These are phyloP conservation scores for Danio albolineatus DNA, from an alignment of 2,797 vertebrate genomes.

Conservation along the genomic window DNA sequence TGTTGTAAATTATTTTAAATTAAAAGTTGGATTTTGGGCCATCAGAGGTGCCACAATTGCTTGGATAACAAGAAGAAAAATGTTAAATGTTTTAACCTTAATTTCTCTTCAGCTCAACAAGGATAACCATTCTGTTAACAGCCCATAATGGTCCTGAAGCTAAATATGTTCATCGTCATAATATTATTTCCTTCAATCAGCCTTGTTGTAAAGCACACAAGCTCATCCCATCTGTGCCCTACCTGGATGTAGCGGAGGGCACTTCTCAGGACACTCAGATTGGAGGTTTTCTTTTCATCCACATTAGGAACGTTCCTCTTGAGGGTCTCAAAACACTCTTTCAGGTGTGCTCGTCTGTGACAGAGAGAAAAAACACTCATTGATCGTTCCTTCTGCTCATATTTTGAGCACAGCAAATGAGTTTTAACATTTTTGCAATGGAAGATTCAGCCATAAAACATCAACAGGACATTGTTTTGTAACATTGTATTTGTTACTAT, in stretches of 20 bases:
- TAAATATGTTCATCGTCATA: neutral
- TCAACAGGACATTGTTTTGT: neutral
- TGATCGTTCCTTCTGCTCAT: neutral
- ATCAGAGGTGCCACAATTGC: too few relatives aligned
- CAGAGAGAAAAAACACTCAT: constrained; percentile 25
- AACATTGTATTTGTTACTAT: constrained; percentile 4
- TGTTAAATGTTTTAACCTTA: too few relatives aligned
- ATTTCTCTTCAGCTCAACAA: too few relatives aligned
- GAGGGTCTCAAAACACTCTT: constrained; percentile 97
- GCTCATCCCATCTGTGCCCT: constrained; percentile 25
- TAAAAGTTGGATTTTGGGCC: too few relatives aligned
- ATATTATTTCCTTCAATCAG: neutral
- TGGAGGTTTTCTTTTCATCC: constrained; percentile 98
- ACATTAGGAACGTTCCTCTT: constrained; percentile 98
- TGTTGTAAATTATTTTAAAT: too few relatives aligned
- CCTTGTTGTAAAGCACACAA: neutral
- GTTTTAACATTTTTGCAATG: neutral
- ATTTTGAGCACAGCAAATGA: neutral
- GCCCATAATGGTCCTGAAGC: neutral
- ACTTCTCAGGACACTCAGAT: constrained; percentile 95
- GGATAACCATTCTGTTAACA: too few relatives aligned
- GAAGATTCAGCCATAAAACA: too few relatives aligned
- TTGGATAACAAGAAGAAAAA: too few relatives aligned
- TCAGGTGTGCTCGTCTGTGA: constrained; percentile 91
- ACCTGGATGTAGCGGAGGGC: constrained; percentile 99